These are phyloP conservation scores for Thalassophryne amazonica DNA, from an alignment of 2,797 vertebrate species.

Conservation along the genomic window DNA sequence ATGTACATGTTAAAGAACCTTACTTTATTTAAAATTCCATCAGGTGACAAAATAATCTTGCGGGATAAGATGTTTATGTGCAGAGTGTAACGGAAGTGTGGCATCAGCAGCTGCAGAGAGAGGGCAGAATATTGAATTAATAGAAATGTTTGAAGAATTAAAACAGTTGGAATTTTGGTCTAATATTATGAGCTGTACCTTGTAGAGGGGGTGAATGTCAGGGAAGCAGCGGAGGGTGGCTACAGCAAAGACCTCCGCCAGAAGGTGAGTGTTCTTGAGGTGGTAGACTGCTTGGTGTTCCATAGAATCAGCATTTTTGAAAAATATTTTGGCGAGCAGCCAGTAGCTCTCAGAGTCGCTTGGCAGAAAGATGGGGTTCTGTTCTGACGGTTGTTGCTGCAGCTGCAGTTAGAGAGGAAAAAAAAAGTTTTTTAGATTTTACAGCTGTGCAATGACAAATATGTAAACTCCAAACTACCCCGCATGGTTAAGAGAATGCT, in stretches of 20 bases:
- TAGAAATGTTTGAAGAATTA: too few relatives aligned
- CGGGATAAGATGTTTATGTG: conserved; percentile 3
- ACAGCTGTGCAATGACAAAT: too few relatives aligned
- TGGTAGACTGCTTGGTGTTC: conserved; percentile 40
- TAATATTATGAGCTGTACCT: conserved; percentile 59
- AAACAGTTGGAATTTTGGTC: too few relatives aligned
- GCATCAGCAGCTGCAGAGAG: conserved; percentile 40
- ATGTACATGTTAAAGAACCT: background rate
- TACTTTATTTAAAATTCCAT: conserved; percentile 12
- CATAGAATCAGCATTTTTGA: conserved; percentile 59
- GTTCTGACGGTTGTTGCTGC: conserved; percentile 56
- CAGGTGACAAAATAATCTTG: background rate
- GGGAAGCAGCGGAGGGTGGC: conserved; percentile 63
- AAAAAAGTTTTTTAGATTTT: too few relatives aligned
- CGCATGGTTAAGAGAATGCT: too few relatives aligned
- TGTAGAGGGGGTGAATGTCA: conserved; percentile 66
- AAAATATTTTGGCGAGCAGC: conserved; percentile 72
- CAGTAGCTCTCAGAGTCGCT: conserved; percentile 65
- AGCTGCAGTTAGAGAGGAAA: conserved; percentile 49
- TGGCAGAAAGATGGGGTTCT: conserved; percentile 71
- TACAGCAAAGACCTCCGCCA: conserved; percentile 63
- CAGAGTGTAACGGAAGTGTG: conserved; percentile 56
- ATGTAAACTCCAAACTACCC: too few relatives aligned
- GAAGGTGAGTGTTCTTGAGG: conserved; percentile 61
- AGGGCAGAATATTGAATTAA: background rate